Evolutionary conservation across 1,140 invertebrate genomes (phyloP).

Genomic region (Bombus huntii): DNA sequence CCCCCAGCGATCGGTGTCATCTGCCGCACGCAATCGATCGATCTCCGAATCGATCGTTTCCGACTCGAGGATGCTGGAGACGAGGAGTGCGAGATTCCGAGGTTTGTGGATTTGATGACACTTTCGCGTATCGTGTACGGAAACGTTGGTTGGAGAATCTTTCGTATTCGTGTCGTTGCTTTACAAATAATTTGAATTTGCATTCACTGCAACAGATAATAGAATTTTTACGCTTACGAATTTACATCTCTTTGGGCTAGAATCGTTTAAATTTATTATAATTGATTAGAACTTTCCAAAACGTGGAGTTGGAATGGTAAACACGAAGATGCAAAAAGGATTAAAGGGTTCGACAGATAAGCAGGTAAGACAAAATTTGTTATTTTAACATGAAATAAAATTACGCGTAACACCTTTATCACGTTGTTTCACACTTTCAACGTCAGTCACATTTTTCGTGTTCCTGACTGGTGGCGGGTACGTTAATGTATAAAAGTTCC

Average conservation of each 20-base stretch:
- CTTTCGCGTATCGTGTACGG: too few relatives aligned
- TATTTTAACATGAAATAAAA: background rate
- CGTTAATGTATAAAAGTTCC: slow-evolving; percentile 22
- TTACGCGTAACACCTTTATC: background rate
- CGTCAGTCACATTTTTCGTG: background rate
- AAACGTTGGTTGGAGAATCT: background rate
- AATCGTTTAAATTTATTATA: too few relatives aligned
- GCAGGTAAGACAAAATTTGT: too few relatives aligned
- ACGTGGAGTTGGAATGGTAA: too few relatives aligned
- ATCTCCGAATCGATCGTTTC: background rate
- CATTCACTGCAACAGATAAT: too few relatives aligned
- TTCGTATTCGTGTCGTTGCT: background rate
- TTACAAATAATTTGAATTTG: too few relatives aligned
- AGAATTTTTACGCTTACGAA: too few relatives aligned
- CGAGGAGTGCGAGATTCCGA: background rate
- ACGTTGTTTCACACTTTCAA: background rate
- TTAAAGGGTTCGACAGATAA: too few relatives aligned
- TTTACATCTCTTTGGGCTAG: too few relatives aligned
- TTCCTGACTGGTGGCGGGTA: background rate
- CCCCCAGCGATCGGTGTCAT: slow-evolving; percentile 65
- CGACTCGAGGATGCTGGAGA: background rate
- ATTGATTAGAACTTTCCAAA: too few relatives aligned
- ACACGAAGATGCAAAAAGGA: too few relatives aligned
- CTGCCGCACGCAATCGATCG: slow-evolving; percentile 4
- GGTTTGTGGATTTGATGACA: background rate